Conservation (phyloP, 2,113 vertebrate genomes). For the Petaurus breviceps region DNA sequence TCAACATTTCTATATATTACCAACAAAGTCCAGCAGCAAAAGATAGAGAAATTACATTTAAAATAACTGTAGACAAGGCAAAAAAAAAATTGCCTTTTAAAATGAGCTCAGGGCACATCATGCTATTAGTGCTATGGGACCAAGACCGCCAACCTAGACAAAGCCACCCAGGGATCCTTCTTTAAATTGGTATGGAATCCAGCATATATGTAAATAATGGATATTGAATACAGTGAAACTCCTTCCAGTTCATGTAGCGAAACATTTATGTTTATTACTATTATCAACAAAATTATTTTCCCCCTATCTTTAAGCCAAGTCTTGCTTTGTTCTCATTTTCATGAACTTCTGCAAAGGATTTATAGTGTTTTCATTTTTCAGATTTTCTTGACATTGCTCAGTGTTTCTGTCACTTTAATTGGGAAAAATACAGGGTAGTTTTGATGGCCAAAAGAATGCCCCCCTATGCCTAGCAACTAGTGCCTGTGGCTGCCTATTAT, state of each 20-base stretch:
- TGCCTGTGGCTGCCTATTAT: constrained; percentile 36
- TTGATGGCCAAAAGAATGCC: constrained; percentile 50
- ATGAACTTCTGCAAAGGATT: constrained; percentile 36
- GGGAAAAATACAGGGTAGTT: constrained; percentile 45
- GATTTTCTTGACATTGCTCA: constrained; percentile 36
- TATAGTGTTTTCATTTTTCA: constrained; percentile 53
- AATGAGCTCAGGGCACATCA: not conserved
- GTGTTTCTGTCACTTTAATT: constrained; percentile 57
- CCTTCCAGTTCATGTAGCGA: constrained; percentile 20
- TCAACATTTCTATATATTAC: too few relatives aligned
- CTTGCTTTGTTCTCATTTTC: constrained; percentile 27
- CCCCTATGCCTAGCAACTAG: constrained; percentile 4
- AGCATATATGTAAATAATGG: not conserved
- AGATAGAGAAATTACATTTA: too few relatives aligned
- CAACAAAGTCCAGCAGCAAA: too few relatives aligned
- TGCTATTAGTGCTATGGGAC: constrained; percentile 1
- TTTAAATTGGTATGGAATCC: not conserved
- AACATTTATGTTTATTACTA: constrained; percentile 45
- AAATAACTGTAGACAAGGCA: too few relatives aligned
- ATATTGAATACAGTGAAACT: not conserved
- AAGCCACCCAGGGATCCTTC: not conserved
- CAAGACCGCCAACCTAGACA: not conserved
- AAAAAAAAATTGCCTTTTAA: not conserved
- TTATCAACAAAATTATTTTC: constrained; percentile 48
- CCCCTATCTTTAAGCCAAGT: constrained; percentile 33